A percentile compares a stretch with the other conserved stretches of the same genome.
These are phyloP conservation scores for Gryllus bimaculatus DNA, from an alignment of 1,140 invertebrate genomes.

Conservation along the genomic window DNA sequence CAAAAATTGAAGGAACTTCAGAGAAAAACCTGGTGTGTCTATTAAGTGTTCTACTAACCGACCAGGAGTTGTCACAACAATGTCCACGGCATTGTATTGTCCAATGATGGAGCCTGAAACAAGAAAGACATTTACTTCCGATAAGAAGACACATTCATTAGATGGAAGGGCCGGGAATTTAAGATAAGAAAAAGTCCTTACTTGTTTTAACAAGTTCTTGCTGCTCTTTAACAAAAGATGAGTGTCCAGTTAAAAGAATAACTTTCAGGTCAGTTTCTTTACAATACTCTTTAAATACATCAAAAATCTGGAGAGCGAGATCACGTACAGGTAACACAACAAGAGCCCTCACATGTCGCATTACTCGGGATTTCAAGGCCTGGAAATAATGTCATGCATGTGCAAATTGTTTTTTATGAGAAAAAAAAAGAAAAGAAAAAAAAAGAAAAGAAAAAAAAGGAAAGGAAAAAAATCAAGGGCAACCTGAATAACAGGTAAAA, in stretches of 20 bases:
- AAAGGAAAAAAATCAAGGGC: not conserved
- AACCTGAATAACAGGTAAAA: slow-evolving; percentile 81
- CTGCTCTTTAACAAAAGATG: slow-evolving; percentile 65
- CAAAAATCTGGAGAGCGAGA: slow-evolving; percentile 78
- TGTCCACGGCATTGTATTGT: slow-evolving; percentile 57
- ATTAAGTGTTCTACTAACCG: slow-evolving; percentile 86
- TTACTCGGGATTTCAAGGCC: slow-evolving; percentile 35
- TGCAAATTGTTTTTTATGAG: too few species aligned
- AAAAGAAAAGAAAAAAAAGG: too few species aligned
- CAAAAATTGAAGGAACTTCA: slow-evolving; percentile 70
- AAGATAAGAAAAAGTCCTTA: slow-evolving; percentile 29
- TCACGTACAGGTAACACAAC: slow-evolving; percentile 87
- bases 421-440: too few species aligned
- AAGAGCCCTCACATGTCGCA: slow-evolving; percentile 64
- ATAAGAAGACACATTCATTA: not conserved
- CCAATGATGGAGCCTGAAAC: slow-evolving; percentile 23
- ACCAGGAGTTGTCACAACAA: slow-evolving; percentile 88
- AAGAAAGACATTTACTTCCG: not conserved
- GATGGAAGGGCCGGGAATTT: too few species aligned
- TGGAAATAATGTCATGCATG: slow-evolving; percentile 25
- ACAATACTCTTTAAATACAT: slow-evolving; percentile 69
- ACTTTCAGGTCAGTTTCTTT: slow-evolving; percentile 62
- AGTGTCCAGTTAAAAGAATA: slow-evolving; percentile 60
- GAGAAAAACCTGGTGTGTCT: slow-evolving; percentile 74
- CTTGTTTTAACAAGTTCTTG: slow-evolving; percentile 58